phyloP scores from a whole-genome alignment of 2,888 invertebrate species.

The Dasypogon diadema region DNA sequence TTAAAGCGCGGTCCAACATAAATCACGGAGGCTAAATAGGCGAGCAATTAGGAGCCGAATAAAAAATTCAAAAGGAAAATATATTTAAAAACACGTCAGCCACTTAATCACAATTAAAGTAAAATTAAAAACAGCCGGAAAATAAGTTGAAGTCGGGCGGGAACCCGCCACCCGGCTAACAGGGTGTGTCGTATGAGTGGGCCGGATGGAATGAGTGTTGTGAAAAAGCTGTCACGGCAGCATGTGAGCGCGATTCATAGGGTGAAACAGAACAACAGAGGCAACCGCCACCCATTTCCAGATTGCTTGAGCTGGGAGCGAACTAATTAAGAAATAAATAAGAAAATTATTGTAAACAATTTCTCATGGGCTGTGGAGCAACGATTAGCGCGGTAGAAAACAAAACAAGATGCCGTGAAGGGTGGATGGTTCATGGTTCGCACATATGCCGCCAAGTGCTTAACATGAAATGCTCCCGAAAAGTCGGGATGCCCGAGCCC shows the following conservation, averaged over 20 bases:
- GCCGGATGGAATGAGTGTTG: not conserved
- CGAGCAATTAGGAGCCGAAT: slow-evolving; percentile 42
- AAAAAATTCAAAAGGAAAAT: slow-evolving; percentile 4
- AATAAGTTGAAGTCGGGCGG: not conserved
- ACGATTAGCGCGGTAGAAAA: slow-evolving; percentile 43
- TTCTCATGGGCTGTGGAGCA: slow-evolving; percentile 39
- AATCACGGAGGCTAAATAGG: slow-evolving; percentile 48
- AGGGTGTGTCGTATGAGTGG: not conserved
- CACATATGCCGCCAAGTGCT: slow-evolving; percentile 51
- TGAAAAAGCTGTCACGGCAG: slow-evolving; percentile 38
- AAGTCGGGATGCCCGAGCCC: slow-evolving; percentile 16
- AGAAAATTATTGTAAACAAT: slow-evolving; percentile 52
- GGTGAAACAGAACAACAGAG: not conserved
- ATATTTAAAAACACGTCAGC: slow-evolving; percentile 33
- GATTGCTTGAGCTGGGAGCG: not conserved
- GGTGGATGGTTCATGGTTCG: slow-evolving; percentile 20
- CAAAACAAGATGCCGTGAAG: slow-evolving; percentile 17
- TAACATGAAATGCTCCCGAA: slow-evolving; percentile 48
- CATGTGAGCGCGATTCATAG: slow-evolving; percentile 45
- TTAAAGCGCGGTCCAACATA: slow-evolving; percentile 35
- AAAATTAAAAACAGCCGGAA: slow-evolving; percentile 39
- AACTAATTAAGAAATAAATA: slow-evolving; percentile 54
- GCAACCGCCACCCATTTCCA: slow-evolving; percentile 7
- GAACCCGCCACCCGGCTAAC: not conserved
- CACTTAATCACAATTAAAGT: slow-evolving; percentile 50